A percentile compares a stretch with the other conserved stretches of the same genome.
These are phyloP conservation scores for Channallabes apus DNA, from an alignment of 2,797 vertebrate species.

Conservation along the genomic window DNA sequence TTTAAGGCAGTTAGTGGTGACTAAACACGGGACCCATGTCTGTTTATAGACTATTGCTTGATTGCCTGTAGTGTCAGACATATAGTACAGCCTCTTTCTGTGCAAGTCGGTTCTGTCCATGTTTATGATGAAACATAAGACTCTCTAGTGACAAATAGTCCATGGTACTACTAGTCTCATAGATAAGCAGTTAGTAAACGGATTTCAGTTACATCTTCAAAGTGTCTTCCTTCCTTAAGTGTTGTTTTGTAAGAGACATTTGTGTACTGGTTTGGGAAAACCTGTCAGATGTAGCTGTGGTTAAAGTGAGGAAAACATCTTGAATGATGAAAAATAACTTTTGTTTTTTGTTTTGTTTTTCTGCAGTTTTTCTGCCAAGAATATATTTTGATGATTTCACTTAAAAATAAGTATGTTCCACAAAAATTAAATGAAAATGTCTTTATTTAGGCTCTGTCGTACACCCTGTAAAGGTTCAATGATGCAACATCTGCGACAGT, in stretches of 20 bases:
- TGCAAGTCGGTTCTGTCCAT: background rate
- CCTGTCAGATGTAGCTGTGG: background rate
- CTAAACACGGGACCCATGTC: background rate
- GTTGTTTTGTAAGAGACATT: background rate
- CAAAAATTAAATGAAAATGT: background rate
- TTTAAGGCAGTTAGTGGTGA: background rate
- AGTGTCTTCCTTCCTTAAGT: background rate
- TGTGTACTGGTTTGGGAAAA: background rate
- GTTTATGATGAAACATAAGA: background rate
- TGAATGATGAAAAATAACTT: background rate
- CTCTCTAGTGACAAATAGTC: background rate
- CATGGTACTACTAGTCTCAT: background rate
- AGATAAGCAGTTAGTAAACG: conserved; percentile 2
- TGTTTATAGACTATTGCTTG: background rate
- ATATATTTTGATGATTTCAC: background rate
- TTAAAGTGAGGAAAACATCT: background rate
- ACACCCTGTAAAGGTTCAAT: background rate
- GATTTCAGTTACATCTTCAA: background rate
- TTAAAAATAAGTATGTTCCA: background rate
- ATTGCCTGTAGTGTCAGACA: background rate
- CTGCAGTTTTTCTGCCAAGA: background rate
- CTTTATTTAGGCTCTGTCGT: background rate
- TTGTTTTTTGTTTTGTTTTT: background rate
- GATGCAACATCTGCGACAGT: background rate
- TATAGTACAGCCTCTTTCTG: background rate